Evolutionary conservation across 2,113 vertebrate species (phyloP), one percentile per base, ranked within the genome.

Genomic region (Sclerurus mexicanus): DNA sequence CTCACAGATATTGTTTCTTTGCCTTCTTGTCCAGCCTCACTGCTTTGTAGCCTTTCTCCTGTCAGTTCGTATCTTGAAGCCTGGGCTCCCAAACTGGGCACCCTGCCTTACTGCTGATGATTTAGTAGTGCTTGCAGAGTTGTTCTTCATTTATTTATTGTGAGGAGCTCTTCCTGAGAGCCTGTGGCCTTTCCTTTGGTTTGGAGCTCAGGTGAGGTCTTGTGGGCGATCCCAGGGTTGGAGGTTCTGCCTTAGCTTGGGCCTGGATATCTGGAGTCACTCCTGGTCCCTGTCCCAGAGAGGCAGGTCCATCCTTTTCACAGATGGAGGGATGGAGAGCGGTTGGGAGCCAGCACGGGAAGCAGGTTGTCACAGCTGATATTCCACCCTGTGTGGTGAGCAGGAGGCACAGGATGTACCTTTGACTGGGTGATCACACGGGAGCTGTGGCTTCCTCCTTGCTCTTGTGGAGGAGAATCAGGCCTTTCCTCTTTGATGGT

Each of bases 221-320:
- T 55, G 60, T 27, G 35, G 10, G 33, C 10, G 6, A 3, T 71
- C 27, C 24, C 49, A 12, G n/a, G 3, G 22, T 16, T 21, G 21
- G 60, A 39, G 47, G 20, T n/a, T 33, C 30, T 39, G 33, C 2
- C 0, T 79, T 22, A 24, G 46, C 53, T 44, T 42, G 24, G 20
- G 17, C 8, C 40, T 25, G 72, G 24, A 0, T 71, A 0, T 72
- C 58, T 24, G 62, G 62, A 33, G 47, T 58, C 28, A 1, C 47
- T 60, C 9, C 47, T 58, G 63, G 7, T 62, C 53, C 59, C 39
- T 77, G 33, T 62, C 19, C 4, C 17, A 0, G 1, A 80, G 49
- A 14, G 60, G 12, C 40, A 10, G 0, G 0, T 68, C 58, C n/a
- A 8, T 68, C 30, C 10, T 39, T 25, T 30, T 64, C 22, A 2